These are phyloP conservation scores for Cataglyphis rosenhaueri DNA, from an alignment of 2,888 invertebrate species.

Conservation along the genomic window DNA sequence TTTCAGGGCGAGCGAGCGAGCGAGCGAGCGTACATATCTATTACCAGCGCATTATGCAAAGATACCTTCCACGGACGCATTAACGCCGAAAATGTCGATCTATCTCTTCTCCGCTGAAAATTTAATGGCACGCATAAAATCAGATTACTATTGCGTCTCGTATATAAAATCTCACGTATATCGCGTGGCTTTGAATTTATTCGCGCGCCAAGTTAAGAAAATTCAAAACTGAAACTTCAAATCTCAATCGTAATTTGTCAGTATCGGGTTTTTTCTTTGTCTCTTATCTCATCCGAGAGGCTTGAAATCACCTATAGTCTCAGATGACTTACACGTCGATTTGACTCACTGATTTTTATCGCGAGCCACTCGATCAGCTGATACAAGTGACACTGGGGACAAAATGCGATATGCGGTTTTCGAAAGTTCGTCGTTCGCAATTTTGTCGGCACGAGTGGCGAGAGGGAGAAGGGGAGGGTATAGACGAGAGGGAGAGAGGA, in stretches of 20 bases:
- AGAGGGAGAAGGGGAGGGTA: slow-evolving; percentile 34
- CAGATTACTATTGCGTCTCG: slow-evolving; percentile 44
- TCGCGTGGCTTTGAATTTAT: neutral
- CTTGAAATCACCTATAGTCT: neutral
- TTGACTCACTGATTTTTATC: neutral
- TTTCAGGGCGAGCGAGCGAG: slow-evolving; percentile 38
- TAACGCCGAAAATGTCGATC: slow-evolving; percentile 53
- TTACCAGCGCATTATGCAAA: slow-evolving; percentile 53
- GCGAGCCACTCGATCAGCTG: slow-evolving; percentile 4
- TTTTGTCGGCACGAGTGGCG: slow-evolving; percentile 60
- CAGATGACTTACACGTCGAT: neutral
- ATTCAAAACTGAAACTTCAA: neutral
- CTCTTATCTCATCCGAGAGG: neutral
- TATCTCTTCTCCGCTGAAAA: slow-evolving; percentile 47
- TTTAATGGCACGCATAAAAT: slow-evolving; percentile 49
- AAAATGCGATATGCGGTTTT: slow-evolving; percentile 75
- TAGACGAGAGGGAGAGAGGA: neutral
- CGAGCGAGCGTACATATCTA: slow-evolving; percentile 35
- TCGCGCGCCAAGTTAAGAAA: neutral
- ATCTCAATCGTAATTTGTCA: neutral
- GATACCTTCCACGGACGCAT: slow-evolving; percentile 54
- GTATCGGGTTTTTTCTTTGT: no score
- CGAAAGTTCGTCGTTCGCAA: slow-evolving; percentile 68
- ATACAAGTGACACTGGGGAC: slow-evolving; percentile 60
- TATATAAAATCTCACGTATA: slow-evolving; percentile 24